Evolutionary conservation across 2,888 invertebrate genomes (phyloP), one percentile per base, ranked within the genome.

Genomic region (Heliconius ismenius): DNA sequence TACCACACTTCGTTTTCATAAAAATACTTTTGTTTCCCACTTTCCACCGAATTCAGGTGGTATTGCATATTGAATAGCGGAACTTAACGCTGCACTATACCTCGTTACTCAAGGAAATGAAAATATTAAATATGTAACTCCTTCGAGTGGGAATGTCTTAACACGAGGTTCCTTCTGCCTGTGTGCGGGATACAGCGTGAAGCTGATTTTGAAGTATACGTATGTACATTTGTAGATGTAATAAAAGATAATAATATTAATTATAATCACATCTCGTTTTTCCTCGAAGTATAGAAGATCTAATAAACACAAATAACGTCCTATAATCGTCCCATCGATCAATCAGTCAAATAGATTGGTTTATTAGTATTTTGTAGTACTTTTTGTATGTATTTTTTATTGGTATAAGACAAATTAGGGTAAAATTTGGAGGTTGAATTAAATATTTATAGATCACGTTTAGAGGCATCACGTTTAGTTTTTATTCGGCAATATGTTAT

Each of bases 291-390:
- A 69, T 62, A 60, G 63, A 7, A 49, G 7, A 76, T 70, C 54
- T 74, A n/a, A 77, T 77, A 63, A 74, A 39, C 69, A 60, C 70
- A 49, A 75, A 77, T 72, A 70, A 73, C 62, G n/a, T n/a, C n/a
- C n/a, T n/a, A n/a, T n/a, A n/a, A 64, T 73, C 32, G 36, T 69
- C 36, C 32, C 67, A 72, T 72, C 67, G 72, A 77, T 75, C 72
- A 72, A 72, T 75, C 74, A 75, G 39, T 60, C 58, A 72, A 70
- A 75, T 62, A 58, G 70, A 74, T 72, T 70, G 54, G 70, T 74
- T 70, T 60, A 65, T 77, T 74, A 43, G 62, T 72, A 58, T 72
- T 74, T 72, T 49, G 68, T 74, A 21, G 49, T 69, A 60, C 21
- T 72, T 67, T 26, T 32, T 49, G n/a, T 67, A 60, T 62, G 39